Evolutionary conservation across 2,888 invertebrate genomes (phyloP).

Genomic region (Heliconius cydno): DNA sequence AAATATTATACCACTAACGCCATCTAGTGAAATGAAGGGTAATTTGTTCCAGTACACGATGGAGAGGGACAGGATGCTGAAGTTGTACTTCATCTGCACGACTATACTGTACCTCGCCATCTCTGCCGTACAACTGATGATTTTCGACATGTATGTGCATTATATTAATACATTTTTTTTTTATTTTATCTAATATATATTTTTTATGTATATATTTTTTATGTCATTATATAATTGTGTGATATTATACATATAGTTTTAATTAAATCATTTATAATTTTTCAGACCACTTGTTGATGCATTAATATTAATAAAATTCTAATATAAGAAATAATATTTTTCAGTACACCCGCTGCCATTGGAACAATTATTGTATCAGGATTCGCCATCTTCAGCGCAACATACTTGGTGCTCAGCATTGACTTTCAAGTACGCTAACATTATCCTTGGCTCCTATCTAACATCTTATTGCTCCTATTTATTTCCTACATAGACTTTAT

Average conservation of each 20-base stretch:
- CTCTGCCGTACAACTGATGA: slow-evolving; percentile 86
- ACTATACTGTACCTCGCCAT: slow-evolving; percentile 88
- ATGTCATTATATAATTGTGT: too few relatives aligned
- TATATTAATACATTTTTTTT: not conserved
- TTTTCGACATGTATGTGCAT: slow-evolving; percentile 84
- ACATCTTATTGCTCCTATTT: not conserved
- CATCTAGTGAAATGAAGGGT: not conserved
- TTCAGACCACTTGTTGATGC: too few relatives aligned
- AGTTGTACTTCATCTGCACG: slow-evolving; percentile 93
- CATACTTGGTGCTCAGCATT: slow-evolving; percentile 81
- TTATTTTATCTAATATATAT: too few relatives aligned
- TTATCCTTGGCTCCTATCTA: not conserved
- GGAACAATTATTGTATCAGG: slow-evolving; percentile 70
- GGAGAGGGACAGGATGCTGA: slow-evolving; percentile 93
- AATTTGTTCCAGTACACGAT: slow-evolving; percentile 87
- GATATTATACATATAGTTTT: too few relatives aligned
- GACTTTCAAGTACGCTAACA: slow-evolving; percentile 59
- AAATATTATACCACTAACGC: not conserved
- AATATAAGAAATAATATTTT: not conserved
- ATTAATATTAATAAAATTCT: too few relatives aligned
- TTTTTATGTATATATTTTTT: too few relatives aligned
- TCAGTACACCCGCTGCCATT: slow-evolving; percentile 70
- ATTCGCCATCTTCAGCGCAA: slow-evolving; percentile 72
- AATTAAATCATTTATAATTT: too few relatives aligned
- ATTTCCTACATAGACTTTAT: too few relatives aligned